Conservation (phyloP, 2,113 vertebrate genomes). For the Collichthys lucidus region DNA sequence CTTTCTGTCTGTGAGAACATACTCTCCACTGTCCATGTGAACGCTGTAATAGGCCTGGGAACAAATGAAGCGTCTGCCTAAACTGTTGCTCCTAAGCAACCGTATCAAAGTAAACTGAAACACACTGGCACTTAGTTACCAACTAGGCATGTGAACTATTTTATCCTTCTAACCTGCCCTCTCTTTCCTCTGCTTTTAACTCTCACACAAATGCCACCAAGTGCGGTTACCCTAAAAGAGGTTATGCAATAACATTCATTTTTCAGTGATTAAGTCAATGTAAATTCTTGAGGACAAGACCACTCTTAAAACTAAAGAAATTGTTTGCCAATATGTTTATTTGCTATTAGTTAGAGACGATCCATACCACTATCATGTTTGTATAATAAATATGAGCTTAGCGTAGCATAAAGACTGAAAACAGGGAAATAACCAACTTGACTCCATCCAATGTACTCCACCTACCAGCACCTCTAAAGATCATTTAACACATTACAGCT, state of each 20-base stretch:
- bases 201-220: not conserved
- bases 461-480: too few species aligned
- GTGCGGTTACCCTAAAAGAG: not conserved
- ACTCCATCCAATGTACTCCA: too few species aligned
- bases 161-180: not conserved
- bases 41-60: slow-evolving; percentile 56
- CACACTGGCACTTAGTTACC: slow-evolving; percentile 36
- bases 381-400: too few species aligned
- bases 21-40: slow-evolving; percentile 50
- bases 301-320: too few species aligned
- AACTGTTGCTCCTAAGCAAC: slow-evolving; percentile 37
- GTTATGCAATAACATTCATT: not conserved
- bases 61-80: slow-evolving; percentile 46
- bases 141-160: slow-evolving; percentile 1
- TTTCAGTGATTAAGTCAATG: not conserved
- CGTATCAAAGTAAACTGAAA: slow-evolving; percentile 45
- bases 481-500: too few species aligned
- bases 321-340: too few species aligned
- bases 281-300: too few species aligned
- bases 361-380: too few species aligned
- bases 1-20: slow-evolving; percentile 65
- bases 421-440: too few species aligned
- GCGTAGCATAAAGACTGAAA: too few species aligned
- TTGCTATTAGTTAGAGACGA: too few species aligned
- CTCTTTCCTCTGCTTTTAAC: not conserved